These are phyloP conservation scores for Plestiodon gilberti DNA, from an alignment of 2,113 vertebrate species.

Conservation along the genomic window DNA sequence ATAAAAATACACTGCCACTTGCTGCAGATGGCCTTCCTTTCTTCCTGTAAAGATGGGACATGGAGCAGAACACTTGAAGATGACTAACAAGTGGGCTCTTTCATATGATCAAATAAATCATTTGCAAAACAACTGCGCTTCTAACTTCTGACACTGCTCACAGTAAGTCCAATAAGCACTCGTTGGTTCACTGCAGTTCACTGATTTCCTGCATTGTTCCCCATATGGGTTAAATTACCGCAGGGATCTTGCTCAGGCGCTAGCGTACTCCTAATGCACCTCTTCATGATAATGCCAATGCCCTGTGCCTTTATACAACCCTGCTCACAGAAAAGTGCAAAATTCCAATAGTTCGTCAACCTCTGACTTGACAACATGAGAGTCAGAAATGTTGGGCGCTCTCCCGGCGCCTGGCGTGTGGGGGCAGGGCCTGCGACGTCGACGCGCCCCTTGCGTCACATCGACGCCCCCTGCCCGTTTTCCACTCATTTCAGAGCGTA, in stretches of 20 bases:
- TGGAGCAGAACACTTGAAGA: neutral
- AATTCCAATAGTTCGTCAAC: neutral
- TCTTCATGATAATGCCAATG: neutral
- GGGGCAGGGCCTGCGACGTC: no score
- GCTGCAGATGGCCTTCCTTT: neutral
- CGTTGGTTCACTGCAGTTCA: neutral
- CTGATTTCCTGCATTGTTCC: neutral
- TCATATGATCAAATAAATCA: no score
- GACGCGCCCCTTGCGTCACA: no score
- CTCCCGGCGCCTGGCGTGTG: no score
- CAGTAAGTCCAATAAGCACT: neutral
- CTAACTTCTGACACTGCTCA: neutral
- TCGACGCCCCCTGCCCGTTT: no score
- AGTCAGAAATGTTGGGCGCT: no score
- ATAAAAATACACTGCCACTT: no score
- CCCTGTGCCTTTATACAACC: neutral
- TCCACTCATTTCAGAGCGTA: no score
- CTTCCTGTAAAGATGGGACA: neutral
- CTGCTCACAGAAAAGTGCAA: neutral
- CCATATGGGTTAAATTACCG: no score
- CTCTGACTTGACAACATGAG: neutral
- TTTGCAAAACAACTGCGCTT: neutral
- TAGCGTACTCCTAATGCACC: neutral
- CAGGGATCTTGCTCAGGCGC: neutral
- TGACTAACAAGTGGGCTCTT: neutral